These are phyloP conservation scores for Drosophila phalerata DNA, from an alignment of 2,888 invertebrate genomes.

Conservation along the genomic window DNA sequence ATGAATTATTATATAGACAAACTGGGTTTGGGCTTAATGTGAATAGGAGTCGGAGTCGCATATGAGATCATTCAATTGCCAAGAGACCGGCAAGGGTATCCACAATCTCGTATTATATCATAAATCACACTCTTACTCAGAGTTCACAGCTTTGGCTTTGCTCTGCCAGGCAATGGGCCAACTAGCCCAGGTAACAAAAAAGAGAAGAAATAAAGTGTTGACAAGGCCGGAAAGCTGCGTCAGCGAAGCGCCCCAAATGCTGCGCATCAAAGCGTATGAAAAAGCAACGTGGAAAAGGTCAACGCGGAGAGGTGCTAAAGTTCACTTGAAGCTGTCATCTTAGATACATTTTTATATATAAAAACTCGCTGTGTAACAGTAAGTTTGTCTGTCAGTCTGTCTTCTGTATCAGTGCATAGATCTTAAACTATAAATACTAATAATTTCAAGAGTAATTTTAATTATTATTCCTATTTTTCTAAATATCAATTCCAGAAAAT, in stretches of 20 bases:
- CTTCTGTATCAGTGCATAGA: not conserved
- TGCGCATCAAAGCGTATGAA: constrained; percentile 74
- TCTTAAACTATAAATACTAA: not conserved
- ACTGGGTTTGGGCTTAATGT: constrained; percentile 76
- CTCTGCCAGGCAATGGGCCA: constrained; percentile 24
- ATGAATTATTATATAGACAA: constrained; percentile 85
- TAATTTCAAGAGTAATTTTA: not conserved
- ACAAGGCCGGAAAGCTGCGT: constrained; percentile 74
- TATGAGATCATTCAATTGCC: constrained; percentile 85
- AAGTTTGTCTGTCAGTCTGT: not conserved
- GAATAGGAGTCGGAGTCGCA: constrained; percentile 85
- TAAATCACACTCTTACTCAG: constrained; percentile 46
- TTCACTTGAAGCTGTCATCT: constrained; percentile 38
- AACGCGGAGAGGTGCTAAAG: constrained; percentile 29
- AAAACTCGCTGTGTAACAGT: not conserved
- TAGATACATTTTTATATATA: constrained; percentile 5
- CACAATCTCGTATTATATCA: constrained; percentile 35
- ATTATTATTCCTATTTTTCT: not conserved
- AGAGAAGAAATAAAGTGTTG: constrained; percentile 10
- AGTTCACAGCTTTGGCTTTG: constrained; percentile 21
- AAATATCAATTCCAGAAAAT: no score
- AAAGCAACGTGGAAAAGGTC: constrained; percentile 12
- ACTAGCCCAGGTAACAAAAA: constrained; percentile 39
- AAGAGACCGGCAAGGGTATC: constrained; percentile 35
- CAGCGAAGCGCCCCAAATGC: constrained; percentile 85